A percentile compares a stretch with the other conserved stretches of the same genome.
Evolutionary conservation across 2,113 vertebrate genomes (phyloP).

Genomic region (Daubentonia madagascariensis): DNA sequence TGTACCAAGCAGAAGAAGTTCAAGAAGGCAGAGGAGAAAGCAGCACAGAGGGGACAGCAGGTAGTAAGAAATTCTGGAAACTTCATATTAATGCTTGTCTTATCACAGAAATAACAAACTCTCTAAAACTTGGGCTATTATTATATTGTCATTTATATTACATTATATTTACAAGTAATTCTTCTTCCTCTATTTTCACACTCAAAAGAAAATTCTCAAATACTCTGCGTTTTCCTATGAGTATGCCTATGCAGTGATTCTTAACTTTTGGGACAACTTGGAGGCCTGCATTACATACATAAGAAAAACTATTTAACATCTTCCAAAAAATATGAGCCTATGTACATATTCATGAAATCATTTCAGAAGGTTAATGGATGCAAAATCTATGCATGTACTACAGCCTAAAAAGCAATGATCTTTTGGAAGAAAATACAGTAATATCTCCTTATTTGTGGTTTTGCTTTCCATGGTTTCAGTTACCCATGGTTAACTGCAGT

Average conservation of each 20-base stretch:
- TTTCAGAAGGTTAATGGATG: not conserved
- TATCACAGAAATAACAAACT: not conserved
- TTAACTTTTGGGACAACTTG: not conserved
- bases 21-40: not conserved
- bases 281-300: not conserved
- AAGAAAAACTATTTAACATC: not conserved
- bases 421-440: not conserved
- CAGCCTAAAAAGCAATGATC: not conserved
- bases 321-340: not conserved
- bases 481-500: not conserved
- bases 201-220: not conserved
- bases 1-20: not conserved
- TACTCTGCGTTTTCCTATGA: not conserved
- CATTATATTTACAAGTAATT: not conserved
- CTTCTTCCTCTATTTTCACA: not conserved
- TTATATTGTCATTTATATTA: not conserved
- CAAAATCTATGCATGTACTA: not conserved
- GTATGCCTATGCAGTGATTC: not conserved
- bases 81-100: not conserved
- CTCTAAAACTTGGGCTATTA: not conserved
- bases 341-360: not conserved
- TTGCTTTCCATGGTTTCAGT: not conserved
- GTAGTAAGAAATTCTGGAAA: not conserved
- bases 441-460: not conserved
- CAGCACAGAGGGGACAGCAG: not conserved